Evolutionary conservation across 2,888 invertebrate species (phyloP).

Genomic region (Sarcophaga caerulescens): DNA sequence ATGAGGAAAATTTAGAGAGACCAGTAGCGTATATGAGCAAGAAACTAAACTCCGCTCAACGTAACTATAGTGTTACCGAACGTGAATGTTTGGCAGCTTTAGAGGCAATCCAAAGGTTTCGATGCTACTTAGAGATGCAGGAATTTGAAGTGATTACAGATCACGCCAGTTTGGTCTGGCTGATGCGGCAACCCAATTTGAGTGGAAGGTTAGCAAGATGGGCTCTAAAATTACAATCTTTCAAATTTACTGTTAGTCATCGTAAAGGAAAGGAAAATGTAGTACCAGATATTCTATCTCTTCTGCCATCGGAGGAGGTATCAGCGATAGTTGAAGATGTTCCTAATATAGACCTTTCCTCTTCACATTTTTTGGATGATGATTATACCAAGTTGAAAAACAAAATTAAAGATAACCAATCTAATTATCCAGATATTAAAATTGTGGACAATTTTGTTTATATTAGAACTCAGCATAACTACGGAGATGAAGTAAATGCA

Average conservation of each 20-base stretch:
- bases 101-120: conserved; percentile 51
- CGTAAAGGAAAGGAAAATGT: conserved; percentile 70
- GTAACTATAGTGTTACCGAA: no score
- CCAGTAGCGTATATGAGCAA: background rate
- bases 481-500: background rate
- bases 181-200: conserved; percentile 69
- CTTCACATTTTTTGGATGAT: conserved; percentile 33
- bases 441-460: conserved; percentile 34
- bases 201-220: conserved; percentile 72
- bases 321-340: conserved; percentile 4
- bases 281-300: conserved; percentile 72
- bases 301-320: conserved; percentile 44
- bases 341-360: conserved; percentile 47
- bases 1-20: conserved; percentile 29
- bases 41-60: no score
- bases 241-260: conserved; percentile 67
- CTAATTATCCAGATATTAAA: conserved; percentile 30
- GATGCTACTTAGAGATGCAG: conserved; percentile 11
- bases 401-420: conserved; percentile 9
- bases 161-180: background rate
- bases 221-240: conserved; percentile 27
- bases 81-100: conserved; percentile 38
- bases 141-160: conserved; percentile 56
- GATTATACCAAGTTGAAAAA: conserved; percentile 49
- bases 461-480: conserved; percentile 3